These are phyloP conservation scores for Calidris pugnax DNA, from an alignment of 2,113 vertebrate genomes.

Conservation along the genomic window DNA sequence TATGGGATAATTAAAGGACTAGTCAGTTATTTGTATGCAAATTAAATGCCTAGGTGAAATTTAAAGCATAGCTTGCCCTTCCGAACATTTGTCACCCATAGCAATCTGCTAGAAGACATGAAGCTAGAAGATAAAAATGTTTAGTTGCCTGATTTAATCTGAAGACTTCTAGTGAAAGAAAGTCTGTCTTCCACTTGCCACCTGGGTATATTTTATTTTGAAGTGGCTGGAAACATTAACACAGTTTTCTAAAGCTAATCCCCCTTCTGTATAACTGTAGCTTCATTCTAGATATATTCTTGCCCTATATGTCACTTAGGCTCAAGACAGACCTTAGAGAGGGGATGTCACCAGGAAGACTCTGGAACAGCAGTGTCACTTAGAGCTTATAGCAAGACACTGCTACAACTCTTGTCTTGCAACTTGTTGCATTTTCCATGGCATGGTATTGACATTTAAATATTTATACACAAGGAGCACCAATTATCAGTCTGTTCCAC, in stretches of 20 bases:
- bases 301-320: background rate
- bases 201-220: background rate
- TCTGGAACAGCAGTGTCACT: background rate
- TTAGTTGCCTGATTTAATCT: background rate
- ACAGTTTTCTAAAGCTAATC: background rate
- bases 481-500: background rate
- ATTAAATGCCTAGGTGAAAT: conserved; percentile 31
- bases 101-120: background rate
- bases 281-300: background rate
- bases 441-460: background rate
- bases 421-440: background rate
- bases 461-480: background rate
- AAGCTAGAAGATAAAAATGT: background rate
- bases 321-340: background rate
- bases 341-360: background rate
- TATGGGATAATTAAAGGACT: conserved; percentile 26
- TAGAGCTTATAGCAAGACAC: background rate
- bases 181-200: background rate
- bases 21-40: conserved; percentile 22
- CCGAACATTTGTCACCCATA: background rate
- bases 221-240: background rate
- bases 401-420: background rate
- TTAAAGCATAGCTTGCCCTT: background rate
- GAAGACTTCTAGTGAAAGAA: background rate
- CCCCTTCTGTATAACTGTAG: background rate